Conservation (phyloP, 2,113 vertebrate species). For the Nipponia nippon region DNA sequence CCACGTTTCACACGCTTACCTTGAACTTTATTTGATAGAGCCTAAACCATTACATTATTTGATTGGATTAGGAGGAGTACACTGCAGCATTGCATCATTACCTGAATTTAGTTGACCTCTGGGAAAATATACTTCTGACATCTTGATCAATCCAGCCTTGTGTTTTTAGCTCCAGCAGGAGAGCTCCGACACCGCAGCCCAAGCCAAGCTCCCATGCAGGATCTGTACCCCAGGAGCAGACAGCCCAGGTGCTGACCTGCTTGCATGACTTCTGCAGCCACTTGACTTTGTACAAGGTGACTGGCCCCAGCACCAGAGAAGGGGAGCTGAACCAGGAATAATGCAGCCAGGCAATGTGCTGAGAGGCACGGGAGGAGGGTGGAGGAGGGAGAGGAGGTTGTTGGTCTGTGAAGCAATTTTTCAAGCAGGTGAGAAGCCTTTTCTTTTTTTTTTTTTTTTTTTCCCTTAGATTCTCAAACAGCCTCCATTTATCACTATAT, state of each 20-base stretch:
- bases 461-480: neutral
- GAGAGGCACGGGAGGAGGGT: neutral
- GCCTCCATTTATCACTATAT: neutral
- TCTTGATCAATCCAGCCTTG: neutral
- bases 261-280: neutral
- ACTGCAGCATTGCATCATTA: neutral
- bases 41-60: neutral
- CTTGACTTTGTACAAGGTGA: neutral
- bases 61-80: slow-evolving; percentile 25
- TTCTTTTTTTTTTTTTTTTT: neutral
- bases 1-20: slow-evolving; percentile 16
- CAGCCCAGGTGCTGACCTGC: neutral
- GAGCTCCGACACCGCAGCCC: neutral
- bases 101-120: slow-evolving; percentile 26
- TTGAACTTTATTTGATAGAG: slow-evolving; percentile 34
- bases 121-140: neutral
- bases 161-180: neutral
- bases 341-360: neutral
- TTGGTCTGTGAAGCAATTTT: slow-evolving; percentile 38
- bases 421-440: neutral
- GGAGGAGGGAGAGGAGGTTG: neutral
- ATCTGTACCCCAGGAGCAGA: neutral
- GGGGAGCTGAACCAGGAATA: neutral
- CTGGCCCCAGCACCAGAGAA: neutral
- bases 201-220: neutral